Evolutionary conservation across 2,113 vertebrate genomes (phyloP), one percentile per base, ranked within the genome.

Genomic region (Scortum barcoo): DNA sequence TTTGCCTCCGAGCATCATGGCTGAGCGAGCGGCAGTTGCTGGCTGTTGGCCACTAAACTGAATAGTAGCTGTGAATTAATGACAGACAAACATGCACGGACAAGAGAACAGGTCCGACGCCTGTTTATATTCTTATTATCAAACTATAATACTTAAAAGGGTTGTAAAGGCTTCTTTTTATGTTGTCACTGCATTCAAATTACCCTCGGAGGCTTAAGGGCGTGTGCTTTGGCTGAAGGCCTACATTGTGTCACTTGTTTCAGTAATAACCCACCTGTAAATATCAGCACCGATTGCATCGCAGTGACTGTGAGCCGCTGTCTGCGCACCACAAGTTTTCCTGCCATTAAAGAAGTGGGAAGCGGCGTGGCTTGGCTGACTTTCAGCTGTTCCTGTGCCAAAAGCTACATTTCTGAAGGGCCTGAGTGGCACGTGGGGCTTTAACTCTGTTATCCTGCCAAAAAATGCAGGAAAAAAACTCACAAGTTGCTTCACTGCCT

Each of bases 331-430:
- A 70, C 76, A 90, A 57, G 68, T 54, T 85, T 68, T 58, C 50
- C 78, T 84, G 78, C 79, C 56, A 78, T 78, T 76, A 57, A 66
- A 76, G 68, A 72, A 79, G 72, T 57, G 36, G 62, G 66, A 83
- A 74, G 56, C 78, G 67, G 44, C 44, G 76, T 83, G 86, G 90
- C 76, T 95, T 95, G 94, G 94, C 93, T 67, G 4, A 10, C 57
- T 78, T 88, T 95, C 94, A 95, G 74, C 90, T 93, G 93, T 78
- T 88, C 74, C 66, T 82, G 76, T 94, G 94, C 93, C 93, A 95
- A 93, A 94, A 89, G 82, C 82, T 83, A 91, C 90, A 83, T 88
- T 87, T 91, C 86, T 81, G 33, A 84, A 85, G 62, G 48, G 82
- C 65, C 69, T 88, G 87, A 62, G 44, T 86, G 60, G 81, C 90